These are phyloP conservation scores for Drosophila emarginata DNA, from an alignment of 2,888 invertebrate genomes.

Conservation along the genomic window DNA sequence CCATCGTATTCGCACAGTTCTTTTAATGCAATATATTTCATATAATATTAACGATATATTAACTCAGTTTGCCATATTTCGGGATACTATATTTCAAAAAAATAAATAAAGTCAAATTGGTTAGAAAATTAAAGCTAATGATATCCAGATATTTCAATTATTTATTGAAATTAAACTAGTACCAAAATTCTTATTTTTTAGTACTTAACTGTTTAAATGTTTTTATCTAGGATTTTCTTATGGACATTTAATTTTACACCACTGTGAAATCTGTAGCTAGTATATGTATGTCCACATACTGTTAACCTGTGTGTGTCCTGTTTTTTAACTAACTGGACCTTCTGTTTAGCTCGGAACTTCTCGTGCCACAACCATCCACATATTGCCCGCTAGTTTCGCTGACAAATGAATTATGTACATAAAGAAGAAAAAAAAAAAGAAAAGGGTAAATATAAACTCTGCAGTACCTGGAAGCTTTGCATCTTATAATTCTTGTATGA, in stretches of 20 bases:
- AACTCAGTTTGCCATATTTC: too few relatives aligned
- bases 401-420: constrained; percentile 69
- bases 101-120: too few relatives aligned
- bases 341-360: constrained; percentile 13
- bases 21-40: too few relatives aligned
- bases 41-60: too few relatives aligned
- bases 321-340: constrained; percentile 41
- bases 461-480: constrained; percentile 34
- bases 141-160: too few relatives aligned
- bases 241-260: not conserved
- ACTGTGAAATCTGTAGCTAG: not conserved
- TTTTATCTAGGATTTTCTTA: too few relatives aligned
- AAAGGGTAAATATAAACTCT: constrained; percentile 1
- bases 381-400: constrained; percentile 50
- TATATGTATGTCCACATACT: constrained; percentile 29
- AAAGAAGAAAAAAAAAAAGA: not conserved
- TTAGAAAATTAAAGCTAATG: too few relatives aligned
- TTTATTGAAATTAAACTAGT: too few relatives aligned
- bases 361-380: not conserved
- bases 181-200: too few relatives aligned
- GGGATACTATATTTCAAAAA: too few relatives aligned
- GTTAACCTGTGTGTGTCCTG: constrained; percentile 12
- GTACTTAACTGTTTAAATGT: too few relatives aligned
- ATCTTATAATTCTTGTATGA: constrained; percentile 72
- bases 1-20: too few relatives aligned